Evolutionary conservation across 2,888 invertebrate genomes (phyloP).

Genomic region (Trachelus iudaicus): DNA sequence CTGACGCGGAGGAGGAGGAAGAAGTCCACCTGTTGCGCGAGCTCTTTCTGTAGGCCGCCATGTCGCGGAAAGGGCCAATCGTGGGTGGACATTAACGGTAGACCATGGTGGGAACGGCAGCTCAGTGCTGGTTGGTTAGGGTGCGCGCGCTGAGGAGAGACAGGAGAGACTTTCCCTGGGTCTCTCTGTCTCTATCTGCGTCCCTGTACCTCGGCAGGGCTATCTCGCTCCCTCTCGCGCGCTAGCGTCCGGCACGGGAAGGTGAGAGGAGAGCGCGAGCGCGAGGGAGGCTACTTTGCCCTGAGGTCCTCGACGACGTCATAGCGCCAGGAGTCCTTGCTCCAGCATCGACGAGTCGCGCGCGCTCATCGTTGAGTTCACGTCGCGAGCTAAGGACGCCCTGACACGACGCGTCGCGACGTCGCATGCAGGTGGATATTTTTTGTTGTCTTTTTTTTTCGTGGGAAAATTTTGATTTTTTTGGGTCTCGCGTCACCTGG

Average conservation of each 20-base stretch:
- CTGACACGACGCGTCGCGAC: neutral
- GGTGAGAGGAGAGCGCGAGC: neutral
- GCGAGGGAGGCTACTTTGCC: neutral
- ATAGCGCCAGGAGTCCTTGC: neutral
- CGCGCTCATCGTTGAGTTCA: neutral
- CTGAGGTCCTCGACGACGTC: neutral
- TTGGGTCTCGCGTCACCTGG: neutral
- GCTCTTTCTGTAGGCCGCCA: conserved; percentile 52
- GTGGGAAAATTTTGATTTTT: neutral
- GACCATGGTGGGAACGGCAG: conserved; percentile 49
- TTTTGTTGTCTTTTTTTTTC: neutral
- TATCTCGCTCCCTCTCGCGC: neutral
- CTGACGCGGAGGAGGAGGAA: too few relatives aligned
- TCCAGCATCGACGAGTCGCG: neutral
- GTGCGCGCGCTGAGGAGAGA: conserved; percentile 1
- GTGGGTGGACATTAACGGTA: conserved; percentile 38
- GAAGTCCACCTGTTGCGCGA: conserved; percentile 59
- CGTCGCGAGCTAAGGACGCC: neutral
- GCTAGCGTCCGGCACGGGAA: neutral
- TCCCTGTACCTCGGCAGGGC: too few relatives aligned
- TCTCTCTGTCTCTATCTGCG: too few relatives aligned
- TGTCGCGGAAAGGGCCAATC: conserved; percentile 56
- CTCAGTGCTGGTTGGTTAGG: conserved; percentile 50
- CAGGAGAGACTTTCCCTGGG: too few relatives aligned
- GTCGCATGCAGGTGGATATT: neutral